Base-by-base conservation (phyloP, 2,888 invertebrate species). In the Nasonovia ribisnigri region DNA sequence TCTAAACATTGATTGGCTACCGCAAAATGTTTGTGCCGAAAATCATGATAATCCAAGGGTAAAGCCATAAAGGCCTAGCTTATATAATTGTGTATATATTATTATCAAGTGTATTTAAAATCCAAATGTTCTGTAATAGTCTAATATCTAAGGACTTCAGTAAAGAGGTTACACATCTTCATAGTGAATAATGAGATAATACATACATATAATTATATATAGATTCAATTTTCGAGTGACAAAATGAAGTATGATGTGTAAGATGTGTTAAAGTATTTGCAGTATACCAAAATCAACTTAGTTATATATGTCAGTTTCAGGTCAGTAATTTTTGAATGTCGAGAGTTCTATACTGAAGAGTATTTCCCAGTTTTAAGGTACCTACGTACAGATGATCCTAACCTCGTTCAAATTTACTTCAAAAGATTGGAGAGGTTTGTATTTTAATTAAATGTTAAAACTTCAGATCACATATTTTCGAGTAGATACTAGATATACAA, bases 291-390 rank as follows among this genome's bases (percentile, higher is more conserved):
- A 90, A 60, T 46, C 48, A n/a, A 90, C 89, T 46, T 36, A 26
- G 43, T 90, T 77, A 48, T 90, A 36, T 77, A 90, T 60, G 20
- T 84, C 91, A 54, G n/a, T 91, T 91, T 91, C 84, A 54, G 91
- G 91, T 91, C 91, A 91, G 43, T 84, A 84, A 84, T 84, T 84
- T 84, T 54, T 54, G 42, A 91, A 43, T 54, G 42, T 51, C 29
- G 6, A 90, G 43, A 67, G 11, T 77, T 51, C 0, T 2, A 26
- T 11, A 8, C 26, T 42, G 84, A 84, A 42, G 42, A 54, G 42
- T 42, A 54, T 36, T 42, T 54, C 42, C 29, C 84, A 3, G 42
- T 20, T 84, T 84, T 84, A 16, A 91, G 36, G 43, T 29, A 43
- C 20, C 3, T 3, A 3, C 0, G 46, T 46, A 46, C 26, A 51